Evolutionary conservation across 2,888 invertebrate species (phyloP), one percentile per base, ranked within the genome.

Genomic region (Ennomos fuscantarius): DNA sequence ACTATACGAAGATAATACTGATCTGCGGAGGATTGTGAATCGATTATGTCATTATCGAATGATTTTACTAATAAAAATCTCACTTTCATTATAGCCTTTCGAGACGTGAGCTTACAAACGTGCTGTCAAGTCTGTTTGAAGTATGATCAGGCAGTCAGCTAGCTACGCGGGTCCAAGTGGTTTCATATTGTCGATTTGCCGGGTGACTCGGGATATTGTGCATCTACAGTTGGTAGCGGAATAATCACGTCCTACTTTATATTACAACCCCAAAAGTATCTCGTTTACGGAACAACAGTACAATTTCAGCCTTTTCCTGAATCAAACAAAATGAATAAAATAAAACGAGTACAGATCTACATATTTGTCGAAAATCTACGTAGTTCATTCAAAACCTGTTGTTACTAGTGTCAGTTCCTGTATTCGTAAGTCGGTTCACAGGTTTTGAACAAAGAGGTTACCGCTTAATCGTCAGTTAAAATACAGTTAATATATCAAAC

Each of bases 401-500:
- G 79, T 85, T 78, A 80, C 86, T 90, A 86, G 82, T 81, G 70
- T 84, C 86, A 86, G 85, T 89, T 82, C 87, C 87, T 89, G 87
- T 88, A 86, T 81, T 77, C 72, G 78, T 82, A 80, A 84, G 82
- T 85, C 84, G 84, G 87, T 84, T 78, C 81, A 86, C 91, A 90
- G 89, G 91, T 87, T 91, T 91, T 90, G 91, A 91, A 89, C 70
- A 87, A 89, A 90, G 84, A 74, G 82, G 81, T 86, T 83, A 84
- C 79, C 84, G 83, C 88, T 88, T 87, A 87, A 82, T 83, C 81
- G 80, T 86, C 89, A 84, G 89, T 84, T 88, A 89, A 86, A 89
- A 88, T 91, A 92, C 88, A 90, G 89, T 89, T 87, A 83, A 86
- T 90, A 91, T 92, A 90, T 92, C 88, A 91, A 91, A 92, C 91